Conservation (phyloP, 2,113 vertebrate species). For the Taxidea taxus region DNA sequence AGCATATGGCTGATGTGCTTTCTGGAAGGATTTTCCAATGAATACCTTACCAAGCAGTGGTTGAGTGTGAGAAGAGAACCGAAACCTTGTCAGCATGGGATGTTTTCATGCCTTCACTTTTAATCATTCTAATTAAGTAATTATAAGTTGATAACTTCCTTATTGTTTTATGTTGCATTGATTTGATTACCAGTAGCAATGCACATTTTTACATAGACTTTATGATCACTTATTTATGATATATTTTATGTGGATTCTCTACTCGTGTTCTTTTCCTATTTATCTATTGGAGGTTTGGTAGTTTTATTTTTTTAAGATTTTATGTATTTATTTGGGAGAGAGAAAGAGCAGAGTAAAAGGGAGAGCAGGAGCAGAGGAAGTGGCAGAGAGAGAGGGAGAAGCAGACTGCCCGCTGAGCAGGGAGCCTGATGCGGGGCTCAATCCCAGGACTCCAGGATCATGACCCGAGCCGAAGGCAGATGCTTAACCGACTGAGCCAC, state of each 20-base stretch:
- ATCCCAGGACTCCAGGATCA: neutral
- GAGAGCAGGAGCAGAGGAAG: neutral
- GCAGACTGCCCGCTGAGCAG: neutral
- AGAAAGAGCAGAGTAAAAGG: neutral
- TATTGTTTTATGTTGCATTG: neutral
- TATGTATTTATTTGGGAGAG: neutral
- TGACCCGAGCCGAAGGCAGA: neutral
- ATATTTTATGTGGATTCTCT: neutral
- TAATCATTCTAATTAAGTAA: neutral
- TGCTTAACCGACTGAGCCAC: neutral
- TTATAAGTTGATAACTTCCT: neutral
- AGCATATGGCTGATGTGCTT: neutral
- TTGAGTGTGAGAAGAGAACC: neutral
- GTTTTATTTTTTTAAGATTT: neutral
- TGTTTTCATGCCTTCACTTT: neutral
- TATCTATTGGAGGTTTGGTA: neutral
- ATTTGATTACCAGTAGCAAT: neutral
- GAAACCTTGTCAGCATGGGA: neutral
- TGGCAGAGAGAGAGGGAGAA: neutral
- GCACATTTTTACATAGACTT: neutral
- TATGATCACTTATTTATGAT: neutral
- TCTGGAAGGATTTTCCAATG: neutral
- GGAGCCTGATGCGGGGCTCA: fast-evolving
- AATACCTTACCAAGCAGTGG: neutral
- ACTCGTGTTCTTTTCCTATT: neutral